A percentile compares a stretch with the other conserved stretches of the same genome.
These are phyloP conservation scores for Myotis yumanensis DNA, from an alignment of 2,113 vertebrate genomes.

Conservation along the genomic window DNA sequence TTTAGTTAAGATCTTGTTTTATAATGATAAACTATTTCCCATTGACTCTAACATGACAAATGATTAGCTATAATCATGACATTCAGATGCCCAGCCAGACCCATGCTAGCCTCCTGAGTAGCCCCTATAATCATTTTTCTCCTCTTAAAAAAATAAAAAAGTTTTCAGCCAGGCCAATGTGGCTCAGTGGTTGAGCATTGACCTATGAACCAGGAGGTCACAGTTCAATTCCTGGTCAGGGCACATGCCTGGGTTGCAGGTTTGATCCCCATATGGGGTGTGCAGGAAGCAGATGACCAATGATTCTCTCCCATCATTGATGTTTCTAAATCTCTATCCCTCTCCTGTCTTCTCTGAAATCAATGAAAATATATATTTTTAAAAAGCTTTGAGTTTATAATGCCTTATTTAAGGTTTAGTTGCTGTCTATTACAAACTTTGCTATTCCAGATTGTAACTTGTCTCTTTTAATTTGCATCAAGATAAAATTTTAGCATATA, in stretches of 20 bases:
- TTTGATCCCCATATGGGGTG: too few species aligned
- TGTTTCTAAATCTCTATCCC: too few species aligned
- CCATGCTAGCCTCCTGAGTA: not conserved
- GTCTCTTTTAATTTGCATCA: conserved; percentile 52
- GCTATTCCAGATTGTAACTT: conserved; percentile 7
- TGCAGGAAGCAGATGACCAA: too few species aligned
- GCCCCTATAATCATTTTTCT: not conserved
- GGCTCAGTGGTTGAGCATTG: too few species aligned
- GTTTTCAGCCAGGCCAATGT: not conserved
- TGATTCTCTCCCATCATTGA: too few species aligned
- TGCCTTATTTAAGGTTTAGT: not conserved
- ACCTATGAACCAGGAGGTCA: too few species aligned
- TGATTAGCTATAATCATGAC: not conserved
- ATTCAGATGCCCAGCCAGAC: not conserved
- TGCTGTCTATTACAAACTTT: conserved; percentile 26
- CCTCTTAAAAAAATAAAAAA: not conserved
- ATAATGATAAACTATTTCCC: not conserved
- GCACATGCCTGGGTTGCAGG: too few species aligned
- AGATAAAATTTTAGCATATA: conserved; percentile 53
- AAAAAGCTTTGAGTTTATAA: not conserved
- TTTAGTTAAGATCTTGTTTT: not conserved
- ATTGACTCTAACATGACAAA: not conserved
- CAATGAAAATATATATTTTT: too few species aligned
- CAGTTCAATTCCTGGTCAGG: too few species aligned
- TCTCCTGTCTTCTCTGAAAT: too few species aligned